Conservation (phyloP, 2,888 invertebrate genomes). For the Drosophila monieri region DNA sequence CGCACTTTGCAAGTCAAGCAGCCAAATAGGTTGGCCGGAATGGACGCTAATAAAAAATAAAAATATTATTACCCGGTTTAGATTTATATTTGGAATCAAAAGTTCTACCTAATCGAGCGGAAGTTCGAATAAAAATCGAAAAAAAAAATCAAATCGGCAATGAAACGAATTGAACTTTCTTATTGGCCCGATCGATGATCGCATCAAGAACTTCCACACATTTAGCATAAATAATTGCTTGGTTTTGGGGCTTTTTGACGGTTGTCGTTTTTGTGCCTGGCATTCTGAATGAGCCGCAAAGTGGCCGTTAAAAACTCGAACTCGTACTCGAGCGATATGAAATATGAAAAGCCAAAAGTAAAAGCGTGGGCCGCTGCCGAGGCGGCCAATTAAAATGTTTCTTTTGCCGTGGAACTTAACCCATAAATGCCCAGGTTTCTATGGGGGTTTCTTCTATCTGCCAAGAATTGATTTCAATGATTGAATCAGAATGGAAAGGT, state of each 20-base stretch:
- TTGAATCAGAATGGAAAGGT: constrained; percentile 24
- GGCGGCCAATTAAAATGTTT: constrained; percentile 47
- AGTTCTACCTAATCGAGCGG: constrained; percentile 33
- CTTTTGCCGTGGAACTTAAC: constrained; percentile 11
- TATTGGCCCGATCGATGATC: constrained; percentile 51
- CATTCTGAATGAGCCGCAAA: constrained; percentile 64
- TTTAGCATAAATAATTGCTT: constrained; percentile 72
- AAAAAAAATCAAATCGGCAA: constrained; percentile 26
- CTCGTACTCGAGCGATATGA: constrained; percentile 42
- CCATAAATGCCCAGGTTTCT: constrained; percentile 31
- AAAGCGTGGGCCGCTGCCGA: constrained; percentile 42
- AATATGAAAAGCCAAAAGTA: constrained; percentile 58
- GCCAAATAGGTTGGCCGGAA: constrained; percentile 21
- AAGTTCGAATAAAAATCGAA: constrained; percentile 27
- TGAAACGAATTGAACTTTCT: constrained; percentile 33
- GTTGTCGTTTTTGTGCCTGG: constrained; percentile 56
- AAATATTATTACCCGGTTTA: constrained; percentile 54
- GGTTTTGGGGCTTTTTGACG: constrained; percentile 57
- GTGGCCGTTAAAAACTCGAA: constrained; percentile 55
- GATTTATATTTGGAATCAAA: constrained; percentile 32
- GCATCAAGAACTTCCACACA: constrained; percentile 56
- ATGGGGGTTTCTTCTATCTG: constrained; percentile 12
- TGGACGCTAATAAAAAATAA: constrained; percentile 63
- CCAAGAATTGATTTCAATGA: constrained; percentile 39
- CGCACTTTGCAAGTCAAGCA: constrained; percentile 16